Evolutionary conservation across 2,113 vertebrate genomes (phyloP).

Genomic region (Drymodes brunneopygia): DNA sequence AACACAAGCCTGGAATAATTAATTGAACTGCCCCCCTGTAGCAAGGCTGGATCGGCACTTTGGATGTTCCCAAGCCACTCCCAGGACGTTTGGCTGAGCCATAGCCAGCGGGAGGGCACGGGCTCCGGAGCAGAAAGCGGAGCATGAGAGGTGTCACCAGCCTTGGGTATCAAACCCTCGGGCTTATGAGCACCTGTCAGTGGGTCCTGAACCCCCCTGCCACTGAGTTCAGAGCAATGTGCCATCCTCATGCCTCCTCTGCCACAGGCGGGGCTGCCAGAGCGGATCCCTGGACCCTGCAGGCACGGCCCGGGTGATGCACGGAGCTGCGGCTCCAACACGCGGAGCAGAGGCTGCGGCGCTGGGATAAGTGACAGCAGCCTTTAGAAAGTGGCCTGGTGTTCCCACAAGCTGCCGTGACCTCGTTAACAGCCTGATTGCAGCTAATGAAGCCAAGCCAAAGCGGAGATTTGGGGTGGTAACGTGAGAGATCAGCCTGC

Average conservation of each 20-base stretch:
- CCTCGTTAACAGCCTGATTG: background rate
- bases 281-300: background rate
- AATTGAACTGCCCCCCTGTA: background rate
- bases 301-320: background rate
- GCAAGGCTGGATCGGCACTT: background rate
- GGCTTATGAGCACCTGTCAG: background rate
- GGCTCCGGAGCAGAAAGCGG: accelerated
- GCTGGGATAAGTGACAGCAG: background rate
- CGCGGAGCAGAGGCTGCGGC: accelerated
- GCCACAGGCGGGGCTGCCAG: background rate
- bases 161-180: background rate
- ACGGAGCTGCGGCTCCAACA: background rate
- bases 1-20: background rate
- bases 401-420: background rate
- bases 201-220: background rate
- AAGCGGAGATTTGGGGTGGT: accelerated
- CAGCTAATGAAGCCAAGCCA: background rate
- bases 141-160: background rate
- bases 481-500: background rate
- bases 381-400: background rate
- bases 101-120: accelerated
- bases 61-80: background rate
- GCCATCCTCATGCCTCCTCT: accelerated
- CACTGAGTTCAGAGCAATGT: background rate
- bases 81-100: background rate